Evolutionary conservation across 2,113 vertebrate species (phyloP).

Genomic region (Lates calcarifer): DNA sequence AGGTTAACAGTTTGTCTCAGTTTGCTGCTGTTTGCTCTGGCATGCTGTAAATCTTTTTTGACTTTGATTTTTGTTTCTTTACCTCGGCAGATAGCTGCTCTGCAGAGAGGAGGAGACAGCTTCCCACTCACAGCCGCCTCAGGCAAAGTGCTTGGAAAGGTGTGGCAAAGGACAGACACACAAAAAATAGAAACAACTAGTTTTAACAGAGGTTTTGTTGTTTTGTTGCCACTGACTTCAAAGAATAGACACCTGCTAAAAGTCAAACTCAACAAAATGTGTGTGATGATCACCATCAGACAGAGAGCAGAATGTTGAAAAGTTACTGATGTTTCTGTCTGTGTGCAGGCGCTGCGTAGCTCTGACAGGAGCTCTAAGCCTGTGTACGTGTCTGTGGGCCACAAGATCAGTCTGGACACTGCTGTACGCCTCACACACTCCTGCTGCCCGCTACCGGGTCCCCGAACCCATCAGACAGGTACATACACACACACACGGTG

Average conservation of each 20-base stretch:
- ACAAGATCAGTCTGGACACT: conserved; percentile 88
- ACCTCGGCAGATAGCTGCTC: conserved; percentile 83
- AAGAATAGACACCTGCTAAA: conserved; percentile 2
- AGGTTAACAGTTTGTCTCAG: conserved; percentile 36
- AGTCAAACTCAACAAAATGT: conserved; percentile 22
- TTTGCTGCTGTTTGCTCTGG: conserved; percentile 24
- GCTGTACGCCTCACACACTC: conserved; percentile 87
- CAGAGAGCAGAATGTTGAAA: neutral
- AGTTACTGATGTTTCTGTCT: conserved; percentile 3
- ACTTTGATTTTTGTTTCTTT: conserved; percentile 55
- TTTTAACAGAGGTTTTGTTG: conserved; percentile 17
- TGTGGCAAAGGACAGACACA: conserved; percentile 67
- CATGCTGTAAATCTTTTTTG: conserved; percentile 14
- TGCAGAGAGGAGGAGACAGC: conserved; percentile 87
- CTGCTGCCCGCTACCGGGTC: conserved; percentile 91
- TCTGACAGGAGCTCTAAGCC: conserved; percentile 87
- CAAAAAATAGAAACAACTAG: conserved; percentile 23
- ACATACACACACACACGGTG: conserved; percentile 21
- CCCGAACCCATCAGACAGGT: conserved; percentile 97
- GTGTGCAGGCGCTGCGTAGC: conserved; percentile 88
- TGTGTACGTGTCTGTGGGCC: conserved; percentile 92
- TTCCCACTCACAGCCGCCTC: conserved; percentile 88
- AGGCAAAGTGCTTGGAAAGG: conserved; percentile 89
- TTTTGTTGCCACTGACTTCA: conserved; percentile 29
- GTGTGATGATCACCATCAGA: neutral